Evolutionary conservation across 2,888 invertebrate species (phyloP).

Genomic region (Allolobophora icterica): DNA sequence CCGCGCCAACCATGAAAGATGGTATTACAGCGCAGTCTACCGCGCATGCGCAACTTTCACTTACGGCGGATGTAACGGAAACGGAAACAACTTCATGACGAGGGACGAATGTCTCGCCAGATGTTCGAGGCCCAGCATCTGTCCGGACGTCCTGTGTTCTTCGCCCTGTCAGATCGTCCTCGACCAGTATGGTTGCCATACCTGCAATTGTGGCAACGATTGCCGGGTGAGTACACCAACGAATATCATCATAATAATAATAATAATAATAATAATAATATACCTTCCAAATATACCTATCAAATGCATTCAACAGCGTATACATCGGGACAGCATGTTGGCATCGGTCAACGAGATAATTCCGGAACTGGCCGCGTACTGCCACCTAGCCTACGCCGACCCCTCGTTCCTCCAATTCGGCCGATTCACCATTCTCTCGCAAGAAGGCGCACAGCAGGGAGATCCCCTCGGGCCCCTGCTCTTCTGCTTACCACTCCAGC

Average conservation of each 20-base stretch:
- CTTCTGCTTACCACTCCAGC: no score
- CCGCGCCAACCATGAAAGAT: background rate
- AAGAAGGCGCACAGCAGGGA: no score
- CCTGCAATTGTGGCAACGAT: background rate
- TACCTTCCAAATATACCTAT: no score
- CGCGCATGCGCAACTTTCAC: background rate
- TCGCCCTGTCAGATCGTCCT: background rate
- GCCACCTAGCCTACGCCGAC: no score
- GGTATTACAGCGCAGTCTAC: background rate
- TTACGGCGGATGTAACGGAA: slow-evolving; percentile 5
- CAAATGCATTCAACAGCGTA: no score
- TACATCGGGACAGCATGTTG: no score
- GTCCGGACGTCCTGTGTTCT: background rate
- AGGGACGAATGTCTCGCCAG: background rate
- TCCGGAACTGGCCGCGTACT: no score
- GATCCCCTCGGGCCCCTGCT: no score
- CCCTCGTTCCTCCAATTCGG: no score
- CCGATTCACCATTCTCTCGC: no score
- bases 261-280: no score
- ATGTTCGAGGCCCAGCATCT: background rate
- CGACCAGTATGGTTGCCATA: background rate
- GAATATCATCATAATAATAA: background rate
- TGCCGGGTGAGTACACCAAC: background rate
- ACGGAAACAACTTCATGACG: background rate
- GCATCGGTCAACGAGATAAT: no score